A percentile compares a stretch with the other conserved stretches of the same genome.
These are phyloP conservation scores for Sebastolobus altivelis DNA, from an alignment of 2,797 vertebrate genomes.

Conservation along the genomic window DNA sequence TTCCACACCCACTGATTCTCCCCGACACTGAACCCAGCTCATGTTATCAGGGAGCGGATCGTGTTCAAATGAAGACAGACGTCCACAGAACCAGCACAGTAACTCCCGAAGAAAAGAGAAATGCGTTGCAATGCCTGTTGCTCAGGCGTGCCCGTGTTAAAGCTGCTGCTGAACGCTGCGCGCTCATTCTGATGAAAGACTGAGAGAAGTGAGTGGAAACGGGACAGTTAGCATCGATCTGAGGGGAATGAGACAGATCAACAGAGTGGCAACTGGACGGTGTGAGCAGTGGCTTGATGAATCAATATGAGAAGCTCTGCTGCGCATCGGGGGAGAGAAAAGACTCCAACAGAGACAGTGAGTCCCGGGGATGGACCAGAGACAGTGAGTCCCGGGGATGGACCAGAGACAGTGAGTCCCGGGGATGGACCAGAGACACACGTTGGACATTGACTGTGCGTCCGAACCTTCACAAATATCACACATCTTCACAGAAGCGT, in stretches of 20 bases:
- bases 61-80: background rate
- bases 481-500: background rate
- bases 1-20: background rate
- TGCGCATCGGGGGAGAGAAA: conserved; percentile 4
- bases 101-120: conserved; percentile 23
- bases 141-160: conserved; percentile 46
- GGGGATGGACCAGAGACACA: background rate
- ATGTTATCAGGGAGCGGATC: background rate
- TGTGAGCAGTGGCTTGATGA: conserved; percentile 26
- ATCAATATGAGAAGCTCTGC: conserved; percentile 39
- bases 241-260: background rate
- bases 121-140: conserved; percentile 65
- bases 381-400: conserved; percentile 24
- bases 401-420: conserved; percentile 25
- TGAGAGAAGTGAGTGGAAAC: conserved; percentile 4
- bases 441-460: background rate
- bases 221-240: conserved; percentile 25
- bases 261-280: conserved; percentile 45
- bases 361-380: background rate
- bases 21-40: background rate
- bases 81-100: background rate
- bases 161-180: conserved; percentile 2
- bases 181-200: conserved; percentile 20
- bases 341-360: conserved; percentile 22
- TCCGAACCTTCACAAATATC: background rate